These are phyloP conservation scores for Hirundo rustica DNA, from an alignment of 2,797 vertebrate species.

Conservation along the genomic window DNA sequence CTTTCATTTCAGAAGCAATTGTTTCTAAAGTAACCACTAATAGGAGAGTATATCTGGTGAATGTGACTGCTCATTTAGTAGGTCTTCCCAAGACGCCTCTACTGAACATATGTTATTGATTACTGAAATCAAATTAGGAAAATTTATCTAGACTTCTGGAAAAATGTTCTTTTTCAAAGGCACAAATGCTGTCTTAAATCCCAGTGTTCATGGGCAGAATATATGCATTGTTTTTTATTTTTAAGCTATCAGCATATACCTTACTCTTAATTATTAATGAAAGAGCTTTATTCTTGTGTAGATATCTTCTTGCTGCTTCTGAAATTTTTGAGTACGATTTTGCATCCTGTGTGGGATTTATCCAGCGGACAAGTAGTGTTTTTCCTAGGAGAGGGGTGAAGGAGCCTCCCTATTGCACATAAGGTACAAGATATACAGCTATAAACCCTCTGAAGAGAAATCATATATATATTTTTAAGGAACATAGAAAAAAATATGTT, in stretches of 20 bases:
- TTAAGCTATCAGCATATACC: not conserved
- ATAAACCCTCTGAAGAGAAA: not conserved
- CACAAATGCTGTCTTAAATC: not conserved
- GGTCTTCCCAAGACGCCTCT: not conserved
- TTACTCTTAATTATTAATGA: not conserved
- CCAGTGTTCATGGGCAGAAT: not conserved
- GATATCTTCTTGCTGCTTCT: not conserved
- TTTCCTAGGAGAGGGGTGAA: not conserved
- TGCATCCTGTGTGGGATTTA: not conserved
- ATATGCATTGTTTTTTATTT: fast-evolving
- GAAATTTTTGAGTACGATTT: not conserved
- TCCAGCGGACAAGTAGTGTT: not conserved
- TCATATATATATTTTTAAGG: not conserved
- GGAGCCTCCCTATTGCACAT: not conserved
- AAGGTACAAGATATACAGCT: not conserved
- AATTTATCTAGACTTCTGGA: not conserved
- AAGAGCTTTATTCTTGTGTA: not conserved
- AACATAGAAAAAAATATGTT: not conserved
- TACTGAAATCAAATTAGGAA: not conserved
- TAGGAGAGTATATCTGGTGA: not conserved
- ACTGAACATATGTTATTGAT: not conserved
- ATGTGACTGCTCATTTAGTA: not conserved
- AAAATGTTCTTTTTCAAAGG: not conserved
- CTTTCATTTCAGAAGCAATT: not conserved
- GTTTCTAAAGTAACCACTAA: not conserved